phyloP scores from a whole-genome alignment of 2,113 vertebrate species.

The Camelus bactrianus region DNA sequence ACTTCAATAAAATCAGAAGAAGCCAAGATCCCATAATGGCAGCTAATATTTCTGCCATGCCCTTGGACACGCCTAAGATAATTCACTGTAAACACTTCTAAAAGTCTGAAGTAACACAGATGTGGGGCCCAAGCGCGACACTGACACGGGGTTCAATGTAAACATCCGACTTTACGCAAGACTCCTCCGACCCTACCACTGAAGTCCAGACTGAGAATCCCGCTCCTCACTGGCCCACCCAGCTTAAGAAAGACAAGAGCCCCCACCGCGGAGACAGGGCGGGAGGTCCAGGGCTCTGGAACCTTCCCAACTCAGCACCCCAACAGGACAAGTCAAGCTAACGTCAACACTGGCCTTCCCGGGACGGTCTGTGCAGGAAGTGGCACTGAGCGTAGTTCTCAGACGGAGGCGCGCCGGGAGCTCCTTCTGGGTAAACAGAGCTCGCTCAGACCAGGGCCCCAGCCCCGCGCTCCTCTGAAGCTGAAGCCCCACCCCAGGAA shows the following conservation, averaged over 20 bases:
- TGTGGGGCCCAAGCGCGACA: accelerated
- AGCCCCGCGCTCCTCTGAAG: not conserved
- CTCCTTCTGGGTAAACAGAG: not conserved
- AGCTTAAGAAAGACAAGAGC: accelerated
- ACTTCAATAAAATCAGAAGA: not conserved
- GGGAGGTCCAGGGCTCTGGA: not conserved
- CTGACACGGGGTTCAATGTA: accelerated
- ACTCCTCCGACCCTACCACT: not conserved
- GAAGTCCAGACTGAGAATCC: not conserved
- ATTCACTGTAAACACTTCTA: no score
- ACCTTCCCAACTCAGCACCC: accelerated
- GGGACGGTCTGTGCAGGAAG: not conserved
- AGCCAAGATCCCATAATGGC: not conserved
- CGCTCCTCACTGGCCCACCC: accelerated
- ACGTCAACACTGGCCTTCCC: not conserved
- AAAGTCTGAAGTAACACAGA: not conserved
- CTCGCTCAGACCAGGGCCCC: accelerated
- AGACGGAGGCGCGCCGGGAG: not conserved
- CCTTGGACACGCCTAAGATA: not conserved
- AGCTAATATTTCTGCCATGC: accelerated
- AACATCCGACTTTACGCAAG: no score
- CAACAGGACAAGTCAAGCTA: not conserved
- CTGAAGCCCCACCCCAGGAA: not conserved
- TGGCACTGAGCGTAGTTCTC: not conserved
- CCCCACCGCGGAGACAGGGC: not conserved